Evolutionary conservation across 2,113 vertebrate genomes (phyloP).

Genomic region (Siphamia tubifer): DNA sequence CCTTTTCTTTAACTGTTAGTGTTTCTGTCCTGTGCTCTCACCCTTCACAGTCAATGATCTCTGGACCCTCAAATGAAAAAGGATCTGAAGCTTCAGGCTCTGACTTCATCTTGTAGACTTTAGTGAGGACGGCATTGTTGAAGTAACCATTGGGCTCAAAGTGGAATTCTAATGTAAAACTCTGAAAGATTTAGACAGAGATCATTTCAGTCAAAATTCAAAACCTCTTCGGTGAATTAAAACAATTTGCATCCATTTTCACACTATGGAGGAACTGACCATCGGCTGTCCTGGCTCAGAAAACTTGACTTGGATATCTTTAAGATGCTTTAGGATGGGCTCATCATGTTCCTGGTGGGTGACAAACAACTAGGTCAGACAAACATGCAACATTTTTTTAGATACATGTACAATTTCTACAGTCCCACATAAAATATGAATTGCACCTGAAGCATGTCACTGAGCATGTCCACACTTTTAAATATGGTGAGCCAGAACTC

Average conservation of each 20-base stretch:
- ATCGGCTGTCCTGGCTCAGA: conserved; percentile 94
- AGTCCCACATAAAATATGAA: no score
- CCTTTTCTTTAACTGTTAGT: neutral
- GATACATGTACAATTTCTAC: no score
- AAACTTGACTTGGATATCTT: conserved; percentile 96
- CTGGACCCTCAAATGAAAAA: conserved; percentile 97
- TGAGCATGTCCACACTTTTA: conserved; percentile 96
- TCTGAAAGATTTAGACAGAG: conserved; percentile 72
- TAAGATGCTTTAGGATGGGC: conserved; percentile 94
- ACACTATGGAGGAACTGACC: conserved; percentile 81
- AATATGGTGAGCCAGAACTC: conserved; percentile 99
- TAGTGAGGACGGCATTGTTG: conserved; percentile 91
- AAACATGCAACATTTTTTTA: neutral
- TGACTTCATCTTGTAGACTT: conserved; percentile 97
- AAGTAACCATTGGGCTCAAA: conserved; percentile 96
- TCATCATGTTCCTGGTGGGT: conserved; percentile 91
- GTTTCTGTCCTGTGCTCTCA: conserved; percentile 70
- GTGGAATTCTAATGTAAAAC: conserved; percentile 97
- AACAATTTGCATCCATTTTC: neutral
- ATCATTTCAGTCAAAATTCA: neutral
- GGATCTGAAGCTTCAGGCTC: conserved; percentile 92
- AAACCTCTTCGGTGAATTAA: fast-evolving
- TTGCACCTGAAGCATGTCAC: conserved; percentile 92
- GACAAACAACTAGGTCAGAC: neutral
- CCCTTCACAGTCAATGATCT: conserved; percentile 97